These are phyloP conservation scores for Melanotaenia trifasciata DNA, from an alignment of 2,797 vertebrate genomes.

Conservation along the genomic window DNA sequence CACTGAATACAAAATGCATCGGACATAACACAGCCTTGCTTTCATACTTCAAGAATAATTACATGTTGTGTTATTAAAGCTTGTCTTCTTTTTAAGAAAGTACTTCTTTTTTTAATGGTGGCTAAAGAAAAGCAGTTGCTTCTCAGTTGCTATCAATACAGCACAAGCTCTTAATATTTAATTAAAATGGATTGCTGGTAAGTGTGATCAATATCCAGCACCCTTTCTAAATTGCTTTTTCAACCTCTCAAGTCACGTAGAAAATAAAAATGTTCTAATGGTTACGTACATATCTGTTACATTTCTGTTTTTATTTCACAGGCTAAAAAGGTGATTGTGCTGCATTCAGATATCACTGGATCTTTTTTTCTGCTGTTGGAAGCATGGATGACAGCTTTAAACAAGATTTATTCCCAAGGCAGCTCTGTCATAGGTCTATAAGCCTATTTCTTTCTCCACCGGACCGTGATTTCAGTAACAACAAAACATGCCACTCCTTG, in stretches of 20 bases:
- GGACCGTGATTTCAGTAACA: slow-evolving; percentile 67
- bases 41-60: slow-evolving; percentile 80
- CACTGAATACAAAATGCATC: slow-evolving; percentile 94
- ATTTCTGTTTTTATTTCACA: slow-evolving; percentile 18
- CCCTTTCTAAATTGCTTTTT: slow-evolving; percentile 85
- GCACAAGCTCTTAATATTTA: slow-evolving; percentile 85
- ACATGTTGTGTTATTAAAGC: slow-evolving; percentile 65
- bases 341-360: slow-evolving; percentile 28
- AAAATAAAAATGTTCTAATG: slow-evolving; percentile 83
- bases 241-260: slow-evolving; percentile 81
- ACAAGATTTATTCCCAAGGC: slow-evolving; percentile 48
- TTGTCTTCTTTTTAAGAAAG: slow-evolving; percentile 55
- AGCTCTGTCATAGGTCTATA: slow-evolving; percentile 60
- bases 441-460: slow-evolving; percentile 70
- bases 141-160: slow-evolving; percentile 76
- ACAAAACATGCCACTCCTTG: slow-evolving; percentile 78
- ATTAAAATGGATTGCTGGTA: slow-evolving; percentile 87
- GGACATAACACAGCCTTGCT: slow-evolving; percentile 80
- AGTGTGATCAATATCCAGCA: slow-evolving; percentile 85
- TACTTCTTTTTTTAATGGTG: slow-evolving; percentile 85
- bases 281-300: slow-evolving; percentile 53
- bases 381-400: slow-evolving; percentile 37
- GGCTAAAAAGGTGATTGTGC: slow-evolving; percentile 19
- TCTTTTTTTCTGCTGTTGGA: slow-evolving; percentile 26
- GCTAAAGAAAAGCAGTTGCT: slow-evolving; percentile 60